Conservation (phyloP, 1,140 invertebrate genomes). For the Conus betulinus region DNA sequence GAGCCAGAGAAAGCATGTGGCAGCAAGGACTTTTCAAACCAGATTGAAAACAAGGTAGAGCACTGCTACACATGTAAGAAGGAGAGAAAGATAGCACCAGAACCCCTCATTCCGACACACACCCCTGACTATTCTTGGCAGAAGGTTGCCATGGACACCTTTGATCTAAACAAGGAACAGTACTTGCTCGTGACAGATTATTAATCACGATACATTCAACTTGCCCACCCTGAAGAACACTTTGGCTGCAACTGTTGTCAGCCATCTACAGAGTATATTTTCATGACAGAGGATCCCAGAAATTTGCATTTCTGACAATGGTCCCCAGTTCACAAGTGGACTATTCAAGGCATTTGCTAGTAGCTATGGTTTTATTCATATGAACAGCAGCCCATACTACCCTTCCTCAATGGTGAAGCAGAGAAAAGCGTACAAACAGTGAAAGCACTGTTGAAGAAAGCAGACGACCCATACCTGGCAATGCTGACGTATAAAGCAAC, state of each 20-base stretch:
- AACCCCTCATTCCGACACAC: neutral
- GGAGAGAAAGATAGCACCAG: neutral
- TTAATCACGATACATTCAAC: neutral
- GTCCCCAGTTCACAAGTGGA: neutral
- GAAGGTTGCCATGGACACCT: neutral
- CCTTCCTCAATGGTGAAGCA: neutral
- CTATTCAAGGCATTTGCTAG: too few species aligned
- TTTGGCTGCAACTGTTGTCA: neutral
- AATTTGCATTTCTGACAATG: conserved; percentile 16
- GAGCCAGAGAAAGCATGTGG: neutral
- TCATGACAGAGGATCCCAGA: conserved; percentile 32
- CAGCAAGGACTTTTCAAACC: neutral
- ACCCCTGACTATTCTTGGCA: neutral
- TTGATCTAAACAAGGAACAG: neutral
- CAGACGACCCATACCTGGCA: too few species aligned
- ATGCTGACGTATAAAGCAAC: too few species aligned
- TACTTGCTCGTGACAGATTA: neutral
- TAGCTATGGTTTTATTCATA: neutral
- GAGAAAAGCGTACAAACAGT: neutral
- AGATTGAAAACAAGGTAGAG: neutral
- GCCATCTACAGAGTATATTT: neutral
- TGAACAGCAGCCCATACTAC: neutral
- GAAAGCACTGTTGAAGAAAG: neutral
- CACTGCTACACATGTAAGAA: neutral
- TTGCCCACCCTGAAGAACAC: conserved; percentile 37